A percentile compares a stretch with the other conserved stretches of the same genome.
Conservation (phyloP, 2,797 vertebrate genomes). For the Hipposideros larvatus region DNA sequence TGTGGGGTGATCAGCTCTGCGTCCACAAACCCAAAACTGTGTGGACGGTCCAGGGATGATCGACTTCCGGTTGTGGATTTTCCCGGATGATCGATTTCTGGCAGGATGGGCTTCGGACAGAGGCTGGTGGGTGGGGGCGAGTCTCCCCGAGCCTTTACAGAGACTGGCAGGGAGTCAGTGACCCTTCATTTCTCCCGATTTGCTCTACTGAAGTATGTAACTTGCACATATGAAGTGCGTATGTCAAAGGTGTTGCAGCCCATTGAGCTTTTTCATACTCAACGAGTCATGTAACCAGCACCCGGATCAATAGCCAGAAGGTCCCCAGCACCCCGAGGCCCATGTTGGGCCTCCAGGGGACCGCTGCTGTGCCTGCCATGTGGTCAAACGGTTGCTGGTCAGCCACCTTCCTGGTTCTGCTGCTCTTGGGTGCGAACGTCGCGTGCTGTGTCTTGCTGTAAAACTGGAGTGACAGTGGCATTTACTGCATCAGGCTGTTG, state of each 20-base stretch:
- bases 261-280: neutral
- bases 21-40: neutral
- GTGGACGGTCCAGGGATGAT: neutral
- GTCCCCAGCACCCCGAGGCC: neutral
- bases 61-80: no score
- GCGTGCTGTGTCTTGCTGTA: accelerated
- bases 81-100: neutral
- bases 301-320: neutral
- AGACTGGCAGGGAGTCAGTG: neutral
- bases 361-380: neutral
- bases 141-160: neutral
- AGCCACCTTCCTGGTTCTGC: neutral
- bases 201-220: neutral
- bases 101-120: neutral
- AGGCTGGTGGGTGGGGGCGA: neutral
- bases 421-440: neutral
- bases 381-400: neutral
- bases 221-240: neutral
- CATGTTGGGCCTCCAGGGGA: neutral
- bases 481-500: neutral
- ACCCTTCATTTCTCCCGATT: neutral
- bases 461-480: neutral
- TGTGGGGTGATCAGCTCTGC: accelerated
- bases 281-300: accelerated
- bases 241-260: neutral